phyloP scores from a whole-genome alignment of 1,140 invertebrate genomes.

The Hermatobates lingyangjiaoensis region DNA sequence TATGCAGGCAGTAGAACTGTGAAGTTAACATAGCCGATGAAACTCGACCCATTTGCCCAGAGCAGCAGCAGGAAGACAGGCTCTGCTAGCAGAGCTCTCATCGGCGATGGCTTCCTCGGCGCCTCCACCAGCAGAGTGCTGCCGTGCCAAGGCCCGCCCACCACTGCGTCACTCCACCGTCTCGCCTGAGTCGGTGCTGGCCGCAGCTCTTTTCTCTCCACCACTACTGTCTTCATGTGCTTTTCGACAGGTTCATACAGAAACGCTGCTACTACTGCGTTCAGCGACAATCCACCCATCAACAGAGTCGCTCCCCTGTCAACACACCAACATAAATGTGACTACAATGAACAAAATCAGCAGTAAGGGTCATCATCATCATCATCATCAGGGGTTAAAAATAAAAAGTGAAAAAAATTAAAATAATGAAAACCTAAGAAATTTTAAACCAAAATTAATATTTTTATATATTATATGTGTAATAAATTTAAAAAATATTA shows the following conservation, averaged over 20 bases:
- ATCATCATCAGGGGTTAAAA: too few species aligned
- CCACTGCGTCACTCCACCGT: constrained; percentile 3
- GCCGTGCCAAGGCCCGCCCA: neutral
- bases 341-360: too few species aligned
- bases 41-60: constrained; percentile 66
- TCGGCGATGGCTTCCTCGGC: neutral
- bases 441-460: too few species aligned
- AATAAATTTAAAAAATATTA: too few species aligned
- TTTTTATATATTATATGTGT: too few species aligned
- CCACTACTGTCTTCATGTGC: constrained; percentile 43
- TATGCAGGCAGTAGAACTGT: constrained; percentile 59
- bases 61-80: constrained; percentile 61
- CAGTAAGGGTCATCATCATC: too few species aligned
- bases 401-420: too few species aligned
- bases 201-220: too few species aligned
- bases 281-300: constrained; percentile 60
- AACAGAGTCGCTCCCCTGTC: constrained; percentile 55
- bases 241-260: constrained; percentile 66
- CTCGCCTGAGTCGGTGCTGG: neutral
- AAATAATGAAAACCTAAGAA: too few species aligned
- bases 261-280: constrained; percentile 62
- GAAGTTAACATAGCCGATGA: constrained; percentile 70
- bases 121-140: constrained; percentile 26
- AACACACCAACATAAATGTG: constrained; percentile 14
- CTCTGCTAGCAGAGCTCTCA: constrained; percentile 32